These are phyloP conservation scores for Netelia fuscicornis DNA, from an alignment of 2,888 invertebrate species.

Conservation along the genomic window DNA sequence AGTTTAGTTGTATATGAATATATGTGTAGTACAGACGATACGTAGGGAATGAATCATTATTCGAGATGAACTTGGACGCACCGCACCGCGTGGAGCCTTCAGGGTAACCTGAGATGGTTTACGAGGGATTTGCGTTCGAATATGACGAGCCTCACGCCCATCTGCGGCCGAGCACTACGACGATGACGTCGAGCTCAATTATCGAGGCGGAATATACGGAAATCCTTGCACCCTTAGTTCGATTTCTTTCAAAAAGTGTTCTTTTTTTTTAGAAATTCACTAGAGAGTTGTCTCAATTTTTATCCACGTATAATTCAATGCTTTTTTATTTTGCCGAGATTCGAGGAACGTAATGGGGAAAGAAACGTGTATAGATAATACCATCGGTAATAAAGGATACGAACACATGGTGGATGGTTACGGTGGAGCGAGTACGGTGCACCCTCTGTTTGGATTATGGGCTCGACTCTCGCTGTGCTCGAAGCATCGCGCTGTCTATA, in stretches of 20 bases:
- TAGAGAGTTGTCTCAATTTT: not conserved
- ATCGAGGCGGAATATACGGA: conserved; percentile 61
- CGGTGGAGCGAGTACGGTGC: conserved; percentile 77
- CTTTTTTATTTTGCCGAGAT: not conserved
- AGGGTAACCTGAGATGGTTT: conserved; percentile 78
- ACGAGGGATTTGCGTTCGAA: conserved; percentile 77
- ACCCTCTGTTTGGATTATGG: conserved; percentile 83
- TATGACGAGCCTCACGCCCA: conserved; percentile 73
- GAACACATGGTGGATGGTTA: conserved; percentile 83
- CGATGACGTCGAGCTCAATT: conserved; percentile 72
- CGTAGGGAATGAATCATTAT: conserved; percentile 73
- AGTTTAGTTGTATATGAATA: not conserved
- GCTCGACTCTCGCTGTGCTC: conserved; percentile 72
- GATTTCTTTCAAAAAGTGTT: not conserved
- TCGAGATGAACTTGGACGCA: conserved; percentile 51
- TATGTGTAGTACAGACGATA: conserved; percentile 2
- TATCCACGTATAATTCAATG: not conserved
- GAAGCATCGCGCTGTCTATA: conserved; percentile 77
- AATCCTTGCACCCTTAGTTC: not conserved
- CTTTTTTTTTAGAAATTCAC: not conserved
- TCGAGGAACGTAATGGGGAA: not conserved
- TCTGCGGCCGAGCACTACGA: conserved; percentile 69
- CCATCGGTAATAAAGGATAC: conserved; percentile 42
- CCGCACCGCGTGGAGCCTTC: conserved; percentile 61
- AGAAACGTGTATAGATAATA: conserved; percentile 35